Evolutionary conservation across 1,140 invertebrate genomes (phyloP).

Genomic region (Proctacanthus coquilletti): DNA sequence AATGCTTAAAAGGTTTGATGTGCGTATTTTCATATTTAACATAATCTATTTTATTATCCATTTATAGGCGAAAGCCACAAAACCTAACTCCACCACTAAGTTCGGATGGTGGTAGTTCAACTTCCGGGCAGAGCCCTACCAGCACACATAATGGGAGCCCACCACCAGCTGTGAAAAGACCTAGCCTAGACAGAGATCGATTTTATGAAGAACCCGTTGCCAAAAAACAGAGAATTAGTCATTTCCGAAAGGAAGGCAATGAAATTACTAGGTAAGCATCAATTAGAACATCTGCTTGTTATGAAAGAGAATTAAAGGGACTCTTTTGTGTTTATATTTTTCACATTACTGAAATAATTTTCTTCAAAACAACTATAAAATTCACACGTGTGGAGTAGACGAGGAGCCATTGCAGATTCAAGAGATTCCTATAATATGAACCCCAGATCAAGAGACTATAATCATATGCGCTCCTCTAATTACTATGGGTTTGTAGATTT

Average conservation of each 20-base stretch:
- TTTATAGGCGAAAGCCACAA: constrained; percentile 61
- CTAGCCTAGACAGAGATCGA: constrained; percentile 15
- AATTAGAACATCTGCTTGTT: neutral
- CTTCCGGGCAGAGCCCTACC: constrained; percentile 47
- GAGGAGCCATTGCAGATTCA: constrained; percentile 20
- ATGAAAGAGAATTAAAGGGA: neutral
- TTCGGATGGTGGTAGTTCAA: constrained; percentile 49
- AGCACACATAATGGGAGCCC: constrained; percentile 50
- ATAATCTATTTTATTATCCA: constrained; percentile 7
- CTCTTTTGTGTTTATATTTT: neutral
- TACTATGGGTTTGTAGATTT: constrained; percentile 5
- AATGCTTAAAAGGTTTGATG: constrained; percentile 67
- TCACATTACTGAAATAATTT: too few relatives aligned
- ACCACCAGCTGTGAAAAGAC: constrained; percentile 31
- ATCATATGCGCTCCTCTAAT: constrained; percentile 6
- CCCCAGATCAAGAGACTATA: constrained; percentile 11
- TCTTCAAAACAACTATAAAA: too few relatives aligned
- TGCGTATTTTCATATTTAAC: constrained; percentile 18
- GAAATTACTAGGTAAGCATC: constrained; percentile 3
- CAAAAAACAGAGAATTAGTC: constrained; percentile 70
- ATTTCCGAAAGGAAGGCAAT: constrained; percentile 42
- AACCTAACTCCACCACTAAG: constrained; percentile 74
- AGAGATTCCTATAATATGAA: constrained; percentile 29
- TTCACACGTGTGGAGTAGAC: constrained; percentile 6
- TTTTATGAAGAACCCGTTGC: constrained; percentile 42